A percentile compares a stretch with the other conserved stretches of the same genome.
These are phyloP conservation scores for Hylaea fasciaria DNA, from an alignment of 2,888 invertebrate species.

Conservation along the genomic window DNA sequence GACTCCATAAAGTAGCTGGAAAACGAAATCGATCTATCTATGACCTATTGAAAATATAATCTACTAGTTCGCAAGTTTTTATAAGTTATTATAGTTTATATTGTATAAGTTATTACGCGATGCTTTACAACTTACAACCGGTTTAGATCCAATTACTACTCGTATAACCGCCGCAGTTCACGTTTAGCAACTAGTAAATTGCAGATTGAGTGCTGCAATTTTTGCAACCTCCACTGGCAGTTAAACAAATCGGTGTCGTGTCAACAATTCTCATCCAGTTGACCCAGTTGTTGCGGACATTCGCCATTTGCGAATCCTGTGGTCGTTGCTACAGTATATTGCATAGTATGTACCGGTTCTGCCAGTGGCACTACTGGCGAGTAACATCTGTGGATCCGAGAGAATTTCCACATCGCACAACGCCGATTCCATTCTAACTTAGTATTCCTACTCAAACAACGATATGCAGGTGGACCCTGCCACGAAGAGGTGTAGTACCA, in stretches of 20 bases:
- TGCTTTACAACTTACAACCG: conserved; percentile 10
- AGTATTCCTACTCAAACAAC: no score
- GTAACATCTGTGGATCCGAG: no score
- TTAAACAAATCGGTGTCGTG: conserved; percentile 50
- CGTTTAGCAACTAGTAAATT: conserved; percentile 5
- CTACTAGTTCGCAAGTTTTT: no score
- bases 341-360: not conserved
- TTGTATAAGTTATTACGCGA: not conserved
- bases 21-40: not conserved
- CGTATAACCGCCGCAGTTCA: conserved; percentile 1
- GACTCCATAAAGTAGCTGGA: not conserved
- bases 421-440: no score
- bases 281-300: conserved; percentile 63
- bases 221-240: conserved; percentile 35
- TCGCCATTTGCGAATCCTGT: conserved; percentile 63
- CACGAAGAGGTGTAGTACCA: no score
- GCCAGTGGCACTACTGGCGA: no score
- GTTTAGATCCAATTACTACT: conserved; percentile 13
- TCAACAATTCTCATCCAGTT: conserved; percentile 56
- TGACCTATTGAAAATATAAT: no score
- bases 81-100: not conserved
- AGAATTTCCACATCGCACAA: no score
- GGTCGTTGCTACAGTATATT: conserved; percentile 42
- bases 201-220: conserved; percentile 28
- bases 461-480: no score